These are phyloP conservation scores for Rhingia campestris DNA, from an alignment of 2,888 invertebrate genomes.

Conservation along the genomic window DNA sequence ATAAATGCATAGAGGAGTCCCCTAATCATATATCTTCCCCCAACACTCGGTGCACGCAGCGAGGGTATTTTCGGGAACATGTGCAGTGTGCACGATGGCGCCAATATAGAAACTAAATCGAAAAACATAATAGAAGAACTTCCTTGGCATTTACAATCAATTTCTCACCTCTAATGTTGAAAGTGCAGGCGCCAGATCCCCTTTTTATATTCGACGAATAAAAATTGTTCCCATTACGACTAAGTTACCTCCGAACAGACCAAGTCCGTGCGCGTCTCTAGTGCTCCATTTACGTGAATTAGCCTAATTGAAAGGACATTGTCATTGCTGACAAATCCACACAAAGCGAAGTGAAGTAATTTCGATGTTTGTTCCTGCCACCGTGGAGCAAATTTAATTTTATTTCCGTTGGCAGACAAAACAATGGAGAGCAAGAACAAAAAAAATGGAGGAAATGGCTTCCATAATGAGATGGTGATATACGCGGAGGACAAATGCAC, in stretches of 20 bases:
- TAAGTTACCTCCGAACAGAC: slow-evolving; percentile 19
- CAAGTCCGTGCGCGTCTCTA: slow-evolving; percentile 13
- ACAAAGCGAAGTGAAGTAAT: slow-evolving; percentile 48
- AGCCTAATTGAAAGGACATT: slow-evolving; percentile 70
- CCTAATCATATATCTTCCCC: slow-evolving; percentile 42
- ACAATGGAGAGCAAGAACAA: slow-evolving; percentile 24
- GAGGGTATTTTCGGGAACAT: slow-evolving; percentile 12
- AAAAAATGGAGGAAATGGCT: slow-evolving; percentile 26
- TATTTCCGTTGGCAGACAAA: slow-evolving; percentile 61
- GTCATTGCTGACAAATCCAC: slow-evolving; percentile 61
- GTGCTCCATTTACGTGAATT: slow-evolving; percentile 54
- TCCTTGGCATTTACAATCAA: slow-evolving; percentile 50
- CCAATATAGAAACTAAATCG: slow-evolving; percentile 18
- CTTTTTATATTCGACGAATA: slow-evolving; percentile 12
- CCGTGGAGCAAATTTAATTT: slow-evolving; percentile 60
- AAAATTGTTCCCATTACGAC: slow-evolving; percentile 25
- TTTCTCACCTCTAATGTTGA: slow-evolving; percentile 47
- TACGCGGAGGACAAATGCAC: slow-evolving; percentile 42
- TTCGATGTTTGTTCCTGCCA: slow-evolving; percentile 61
- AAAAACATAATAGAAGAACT: slow-evolving; percentile 12
- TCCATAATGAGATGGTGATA: slow-evolving; percentile 59
- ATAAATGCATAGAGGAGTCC: slow-evolving; percentile 61
- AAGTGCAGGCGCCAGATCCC: slow-evolving; percentile 18
- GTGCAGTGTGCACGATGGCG: slow-evolving; percentile 35
- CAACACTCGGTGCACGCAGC: slow-evolving; percentile 9